phyloP scores from a whole-genome alignment of 2,797 vertebrate genomes.

The Acipenser transmontanus region DNA sequence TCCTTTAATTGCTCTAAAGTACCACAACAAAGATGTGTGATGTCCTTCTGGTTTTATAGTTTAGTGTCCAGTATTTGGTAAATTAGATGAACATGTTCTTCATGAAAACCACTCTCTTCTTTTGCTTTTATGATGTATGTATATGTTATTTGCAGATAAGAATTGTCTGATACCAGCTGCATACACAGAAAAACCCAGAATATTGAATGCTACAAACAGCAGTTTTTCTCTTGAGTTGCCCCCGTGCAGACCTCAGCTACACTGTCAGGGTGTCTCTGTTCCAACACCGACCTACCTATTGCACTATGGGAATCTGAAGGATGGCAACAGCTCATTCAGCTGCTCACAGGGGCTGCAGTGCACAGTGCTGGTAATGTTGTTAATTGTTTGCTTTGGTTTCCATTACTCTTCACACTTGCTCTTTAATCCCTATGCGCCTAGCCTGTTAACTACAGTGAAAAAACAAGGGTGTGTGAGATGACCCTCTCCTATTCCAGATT shows the following conservation, averaged over 20 bases:
- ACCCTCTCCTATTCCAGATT: no score
- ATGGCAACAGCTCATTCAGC: constrained; percentile 2
- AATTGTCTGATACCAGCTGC: constrained; percentile 36
- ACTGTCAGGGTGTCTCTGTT: constrained; percentile 25
- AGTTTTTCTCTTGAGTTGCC: constrained; percentile 45
- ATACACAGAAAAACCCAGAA: constrained; percentile 24
- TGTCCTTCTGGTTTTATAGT: no score
- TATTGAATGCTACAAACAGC: constrained; percentile 42
- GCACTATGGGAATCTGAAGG: constrained; percentile 29
- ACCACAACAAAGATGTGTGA: no score
- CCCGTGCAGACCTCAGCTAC: constrained; percentile 26
- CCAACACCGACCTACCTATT: constrained; percentile 42
- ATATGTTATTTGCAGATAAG: constrained; percentile 46
- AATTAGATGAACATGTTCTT: no score
- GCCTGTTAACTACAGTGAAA: no score
- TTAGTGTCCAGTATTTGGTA: no score
- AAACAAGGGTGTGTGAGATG: no score
- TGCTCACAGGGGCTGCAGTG: constrained; percentile 13
- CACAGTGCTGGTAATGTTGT: constrained; percentile 38
- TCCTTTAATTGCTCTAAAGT: no score
- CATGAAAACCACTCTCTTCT: no score
- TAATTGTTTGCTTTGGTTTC: no score
- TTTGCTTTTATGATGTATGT: not conserved
- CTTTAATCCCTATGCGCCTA: no score
- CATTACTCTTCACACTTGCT: no score